Base-by-base conservation (phyloP, 2,888 invertebrate species). In the Campoplex capitator region DNA sequence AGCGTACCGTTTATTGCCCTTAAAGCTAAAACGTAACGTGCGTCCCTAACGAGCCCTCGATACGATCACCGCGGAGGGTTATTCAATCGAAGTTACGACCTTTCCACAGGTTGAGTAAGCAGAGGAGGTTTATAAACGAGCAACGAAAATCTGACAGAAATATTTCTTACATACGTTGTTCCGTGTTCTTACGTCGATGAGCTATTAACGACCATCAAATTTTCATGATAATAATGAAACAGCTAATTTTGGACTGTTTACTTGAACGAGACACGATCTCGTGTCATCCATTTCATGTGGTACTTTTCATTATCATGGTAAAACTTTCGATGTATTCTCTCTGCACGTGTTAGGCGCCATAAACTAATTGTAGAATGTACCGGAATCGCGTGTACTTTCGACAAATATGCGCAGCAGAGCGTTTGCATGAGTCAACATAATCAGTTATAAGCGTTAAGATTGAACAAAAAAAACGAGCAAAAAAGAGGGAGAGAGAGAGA, bases 11-110 rank as follows among this genome's bases (percentile, higher is more conserved):
- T 86, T 70, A 83, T 83, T 83, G 71, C 76, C 83, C 56, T 76
- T 86, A 83, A 80, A 76, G 42, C 48, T 76, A 48, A 56, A 80
- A 83, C 80, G 83, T 83, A 86, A 80, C 76, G 86, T 4, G 35
- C 35, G 48, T 62, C 56, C 70, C 28, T 75, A 80, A 80, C 83
- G 70, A 71, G 48, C 32, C 54, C 73, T 75, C 65, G 65, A 79
- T 54, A 51, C 51, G 54, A 32, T 42, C 74, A 11, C 23, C 45
- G 35, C 32, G 23, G 23, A 78, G 54, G 71, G 67, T 67, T 73
- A 42, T 48, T 51, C 16, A 28, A 32, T 54, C 51, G 51, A 51
- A n/a, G n/a, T 51, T 51, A 18, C 51, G 18, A 51, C n/a, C 1
- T 51, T 51, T 4, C 3, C 18, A 1, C 18, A 18, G 18, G 18